Evolutionary conservation across 2,888 invertebrate species (phyloP).

Genomic region (Rugalucina vietnamica): DNA sequence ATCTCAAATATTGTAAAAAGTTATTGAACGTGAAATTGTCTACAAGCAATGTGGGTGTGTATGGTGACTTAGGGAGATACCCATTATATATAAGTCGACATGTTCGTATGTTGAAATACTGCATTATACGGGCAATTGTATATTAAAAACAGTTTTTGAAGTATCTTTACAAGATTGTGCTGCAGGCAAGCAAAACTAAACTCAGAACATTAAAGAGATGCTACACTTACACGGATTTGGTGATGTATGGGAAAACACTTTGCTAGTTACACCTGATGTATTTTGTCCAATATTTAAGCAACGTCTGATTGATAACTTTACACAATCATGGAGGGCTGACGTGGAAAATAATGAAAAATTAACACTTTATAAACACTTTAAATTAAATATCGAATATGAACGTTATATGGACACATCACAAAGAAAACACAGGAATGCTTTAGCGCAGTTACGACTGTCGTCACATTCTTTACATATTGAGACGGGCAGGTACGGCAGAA

Average conservation of each 20-base stretch:
- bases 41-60: slow-evolving; percentile 25
- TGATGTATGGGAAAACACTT: not conserved
- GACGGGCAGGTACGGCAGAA: too few relatives aligned
- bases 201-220: not conserved
- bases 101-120: slow-evolving; percentile 16
- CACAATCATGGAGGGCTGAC: slow-evolving; percentile 3
- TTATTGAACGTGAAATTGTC: slow-evolving; percentile 6
- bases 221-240: not conserved
- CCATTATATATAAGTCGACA: slow-evolving; percentile 25
- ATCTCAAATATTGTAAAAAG: slow-evolving; percentile 31
- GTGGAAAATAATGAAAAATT: not conserved
- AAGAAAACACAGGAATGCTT: too few relatives aligned
- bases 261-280: not conserved
- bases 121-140: slow-evolving; percentile 9
- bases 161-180: not conserved
- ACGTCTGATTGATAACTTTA: slow-evolving; percentile 2
- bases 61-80: slow-evolving; percentile 27
- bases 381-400: too few relatives aligned
- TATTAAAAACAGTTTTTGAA: not conserved
- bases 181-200: not conserved
- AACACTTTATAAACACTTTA: not conserved
- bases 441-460: too few relatives aligned
- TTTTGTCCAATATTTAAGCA: slow-evolving; percentile 9
- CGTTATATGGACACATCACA: too few relatives aligned
- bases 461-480: too few relatives aligned